Evolutionary conservation across 2,797 vertebrate species (phyloP).

Genomic region (Craterocephalus amniculus): DNA sequence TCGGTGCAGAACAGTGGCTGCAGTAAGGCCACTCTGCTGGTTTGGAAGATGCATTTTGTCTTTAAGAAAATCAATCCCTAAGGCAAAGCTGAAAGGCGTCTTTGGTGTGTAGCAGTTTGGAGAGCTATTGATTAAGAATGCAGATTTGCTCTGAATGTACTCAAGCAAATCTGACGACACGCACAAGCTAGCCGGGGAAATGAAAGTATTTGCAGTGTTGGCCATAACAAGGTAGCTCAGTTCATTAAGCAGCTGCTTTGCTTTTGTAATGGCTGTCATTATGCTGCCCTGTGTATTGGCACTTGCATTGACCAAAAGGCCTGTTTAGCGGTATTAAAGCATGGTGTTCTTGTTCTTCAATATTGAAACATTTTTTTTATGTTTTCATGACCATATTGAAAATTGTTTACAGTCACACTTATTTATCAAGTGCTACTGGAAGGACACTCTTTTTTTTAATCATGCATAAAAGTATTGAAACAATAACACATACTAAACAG

Average conservation of each 20-base stretch:
- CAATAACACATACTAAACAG: slow-evolving; percentile 26
- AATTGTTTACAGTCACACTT: slow-evolving; percentile 39
- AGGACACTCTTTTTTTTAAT: slow-evolving; percentile 32
- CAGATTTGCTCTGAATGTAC: slow-evolving; percentile 66
- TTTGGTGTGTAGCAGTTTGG: slow-evolving; percentile 26
- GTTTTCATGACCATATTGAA: slow-evolving; percentile 6
- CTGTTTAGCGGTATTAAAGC: slow-evolving; percentile 45
- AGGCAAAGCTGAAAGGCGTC: slow-evolving; percentile 27
- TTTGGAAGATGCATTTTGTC: slow-evolving; percentile 51
- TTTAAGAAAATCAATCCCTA: slow-evolving; percentile 53
- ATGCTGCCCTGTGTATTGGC: slow-evolving; percentile 53
- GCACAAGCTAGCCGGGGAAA: slow-evolving; percentile 54
- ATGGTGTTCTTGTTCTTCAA: slow-evolving; percentile 12
- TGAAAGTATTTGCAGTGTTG: slow-evolving; percentile 54
- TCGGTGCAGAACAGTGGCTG: slow-evolving; percentile 41
- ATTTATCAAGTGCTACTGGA: slow-evolving; percentile 30
- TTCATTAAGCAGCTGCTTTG: slow-evolving; percentile 73
- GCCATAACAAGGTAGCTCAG: slow-evolving; percentile 64
- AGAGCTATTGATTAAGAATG: slow-evolving; percentile 65
- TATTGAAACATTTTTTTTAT: slow-evolving; percentile 13
- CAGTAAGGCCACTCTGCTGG: slow-evolving; percentile 50
- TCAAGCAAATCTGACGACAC: slow-evolving; percentile 65
- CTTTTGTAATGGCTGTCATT: slow-evolving; percentile 69
- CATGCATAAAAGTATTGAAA: slow-evolving; percentile 26
- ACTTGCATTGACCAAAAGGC: slow-evolving; percentile 60